A percentile compares a stretch with the other conserved stretches of the same genome.
phyloP scores from a whole-genome alignment of 1,140 invertebrate genomes.

The Heliothis virescens region DNA sequence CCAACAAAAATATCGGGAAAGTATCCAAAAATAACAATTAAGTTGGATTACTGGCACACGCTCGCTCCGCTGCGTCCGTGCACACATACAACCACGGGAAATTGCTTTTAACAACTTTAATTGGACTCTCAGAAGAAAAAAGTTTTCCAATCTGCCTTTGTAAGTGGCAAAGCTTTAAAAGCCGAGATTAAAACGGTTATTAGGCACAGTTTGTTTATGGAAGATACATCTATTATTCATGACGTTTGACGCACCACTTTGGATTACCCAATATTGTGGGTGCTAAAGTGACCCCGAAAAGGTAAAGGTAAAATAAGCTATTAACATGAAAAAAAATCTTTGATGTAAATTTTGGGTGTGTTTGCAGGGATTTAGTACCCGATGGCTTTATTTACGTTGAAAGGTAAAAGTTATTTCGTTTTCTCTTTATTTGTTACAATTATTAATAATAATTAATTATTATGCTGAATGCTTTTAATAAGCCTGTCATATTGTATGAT shows the following conservation, averaged over 20 bases:
- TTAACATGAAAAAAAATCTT: slow-evolving; percentile 15
- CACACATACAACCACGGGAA: slow-evolving; percentile 70
- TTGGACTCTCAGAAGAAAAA: slow-evolving; percentile 80
- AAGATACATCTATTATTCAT: slow-evolving; percentile 62
- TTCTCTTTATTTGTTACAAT: no score
- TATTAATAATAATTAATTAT: no score
- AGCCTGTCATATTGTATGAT: no score
- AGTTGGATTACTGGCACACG: slow-evolving; percentile 36
- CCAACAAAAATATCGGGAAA: slow-evolving; percentile 22
- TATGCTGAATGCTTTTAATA: no score
- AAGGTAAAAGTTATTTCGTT: no score
- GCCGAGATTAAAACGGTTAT: slow-evolving; percentile 72
- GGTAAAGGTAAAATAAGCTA: slow-evolving; percentile 1
- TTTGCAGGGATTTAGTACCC: not conserved
- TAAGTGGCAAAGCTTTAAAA: slow-evolving; percentile 71
- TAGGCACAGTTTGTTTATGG: slow-evolving; percentile 63
- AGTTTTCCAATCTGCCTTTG: slow-evolving; percentile 82
- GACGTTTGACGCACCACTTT: slow-evolving; percentile 32
- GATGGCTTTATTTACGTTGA: no score
- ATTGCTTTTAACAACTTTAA: slow-evolving; percentile 84
- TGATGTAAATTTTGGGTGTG: not conserved
- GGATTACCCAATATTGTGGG: slow-evolving; percentile 8
- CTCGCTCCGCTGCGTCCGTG: slow-evolving; percentile 41
- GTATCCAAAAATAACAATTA: slow-evolving; percentile 50
- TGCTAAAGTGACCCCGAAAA: slow-evolving; percentile 28